Conservation (phyloP, 2,888 invertebrate species). For the Lasioglossum zephyrum region DNA sequence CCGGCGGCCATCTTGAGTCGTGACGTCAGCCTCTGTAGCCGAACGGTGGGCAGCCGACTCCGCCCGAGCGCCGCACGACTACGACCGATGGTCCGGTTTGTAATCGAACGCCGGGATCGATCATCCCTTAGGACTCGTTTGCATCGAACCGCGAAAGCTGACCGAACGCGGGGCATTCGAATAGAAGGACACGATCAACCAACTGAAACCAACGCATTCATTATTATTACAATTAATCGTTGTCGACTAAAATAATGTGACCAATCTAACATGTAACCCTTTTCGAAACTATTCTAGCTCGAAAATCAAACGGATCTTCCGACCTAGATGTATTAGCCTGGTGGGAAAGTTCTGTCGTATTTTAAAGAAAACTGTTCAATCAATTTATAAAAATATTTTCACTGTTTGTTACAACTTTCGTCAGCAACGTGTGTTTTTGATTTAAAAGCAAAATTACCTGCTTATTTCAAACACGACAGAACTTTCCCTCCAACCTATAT, state of each 20-base stretch:
- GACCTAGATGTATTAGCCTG: neutral
- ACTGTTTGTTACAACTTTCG: no score
- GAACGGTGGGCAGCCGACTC: constrained; percentile 66
- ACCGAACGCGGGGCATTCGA: constrained; percentile 28
- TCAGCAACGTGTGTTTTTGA: no score
- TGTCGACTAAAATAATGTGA: neutral
- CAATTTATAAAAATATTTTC: no score
- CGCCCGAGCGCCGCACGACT: constrained; percentile 59
- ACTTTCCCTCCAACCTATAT: no score
- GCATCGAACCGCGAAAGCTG: neutral
- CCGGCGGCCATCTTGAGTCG: constrained; percentile 91
- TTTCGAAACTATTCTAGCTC: neutral
- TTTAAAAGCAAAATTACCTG: no score
- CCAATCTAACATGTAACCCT: neutral
- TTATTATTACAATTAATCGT: neutral
- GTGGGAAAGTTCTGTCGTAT: no score
- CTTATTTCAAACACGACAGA: no score
- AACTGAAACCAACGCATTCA: neutral
- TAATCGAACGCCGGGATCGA: constrained; percentile 35
- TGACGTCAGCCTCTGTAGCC: constrained; percentile 86
- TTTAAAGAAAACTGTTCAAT: no score
- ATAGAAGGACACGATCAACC: no score
- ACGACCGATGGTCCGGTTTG: constrained; percentile 27
- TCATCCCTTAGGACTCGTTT: constrained; percentile 13
- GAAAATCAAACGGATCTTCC: neutral